Percentiles rank a stretch among this genome's conserved stretches.
phyloP scores from a whole-genome alignment of 2,888 invertebrate genomes.

The Volucella zonaria region DNA sequence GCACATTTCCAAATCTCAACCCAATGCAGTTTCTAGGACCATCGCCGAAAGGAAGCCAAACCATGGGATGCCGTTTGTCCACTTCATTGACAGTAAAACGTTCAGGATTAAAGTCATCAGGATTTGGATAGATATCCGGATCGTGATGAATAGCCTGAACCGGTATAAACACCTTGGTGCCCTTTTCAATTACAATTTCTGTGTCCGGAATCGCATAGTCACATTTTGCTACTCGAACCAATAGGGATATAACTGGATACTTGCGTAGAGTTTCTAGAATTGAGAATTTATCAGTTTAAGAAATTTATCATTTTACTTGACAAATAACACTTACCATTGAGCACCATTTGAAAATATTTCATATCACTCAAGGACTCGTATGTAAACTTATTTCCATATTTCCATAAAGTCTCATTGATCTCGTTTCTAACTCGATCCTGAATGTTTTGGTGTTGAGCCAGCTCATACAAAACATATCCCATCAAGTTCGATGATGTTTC shows the following conservation, averaged over 20 bases:
- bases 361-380: too few relatives aligned
- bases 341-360: too few relatives aligned
- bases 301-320: too few relatives aligned
- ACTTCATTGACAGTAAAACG: constrained; percentile 84
- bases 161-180: constrained; percentile 83
- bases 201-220: constrained; percentile 76
- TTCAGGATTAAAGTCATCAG: constrained; percentile 85
- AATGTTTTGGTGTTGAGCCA: constrained; percentile 62
- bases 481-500: constrained; percentile 83
- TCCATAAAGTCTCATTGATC: not conserved
- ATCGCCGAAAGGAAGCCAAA: constrained; percentile 57
- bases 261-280: constrained; percentile 78
- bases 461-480: constrained; percentile 76
- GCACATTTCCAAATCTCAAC: constrained; percentile 74
- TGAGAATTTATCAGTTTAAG: too few relatives aligned
- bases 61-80: constrained; percentile 80
- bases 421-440: too few relatives aligned
- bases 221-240: constrained; percentile 56
- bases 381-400: too few relatives aligned
- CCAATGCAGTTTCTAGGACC: constrained; percentile 70
- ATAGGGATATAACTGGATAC: constrained; percentile 83
- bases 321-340: too few relatives aligned
- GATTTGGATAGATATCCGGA: constrained; percentile 84
- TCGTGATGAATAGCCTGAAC: constrained; percentile 84
- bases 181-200: constrained; percentile 82